phyloP scores from a whole-genome alignment of 2,113 vertebrate species.

The Bothrops jararaca region DNA sequence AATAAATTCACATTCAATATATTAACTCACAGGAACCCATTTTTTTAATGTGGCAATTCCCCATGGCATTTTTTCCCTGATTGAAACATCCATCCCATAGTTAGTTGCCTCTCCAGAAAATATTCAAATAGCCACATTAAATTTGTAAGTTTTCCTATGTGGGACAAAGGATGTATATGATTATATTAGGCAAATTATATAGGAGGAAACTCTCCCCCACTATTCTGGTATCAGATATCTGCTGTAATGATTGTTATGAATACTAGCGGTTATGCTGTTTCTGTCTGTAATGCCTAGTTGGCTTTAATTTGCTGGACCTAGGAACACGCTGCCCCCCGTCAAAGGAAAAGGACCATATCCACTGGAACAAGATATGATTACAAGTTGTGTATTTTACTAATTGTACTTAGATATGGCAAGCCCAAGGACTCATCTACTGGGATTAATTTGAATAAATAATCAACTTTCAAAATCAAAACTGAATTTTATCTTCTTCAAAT shows the following conservation, averaged over 20 bases:
- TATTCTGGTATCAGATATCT: background rate
- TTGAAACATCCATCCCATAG: background rate
- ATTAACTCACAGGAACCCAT: background rate
- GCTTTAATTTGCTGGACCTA: background rate
- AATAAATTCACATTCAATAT: background rate
- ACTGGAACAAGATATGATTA: background rate
- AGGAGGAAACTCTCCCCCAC: background rate
- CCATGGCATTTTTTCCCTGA: background rate
- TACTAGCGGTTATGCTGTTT: background rate
- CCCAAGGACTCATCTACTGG: background rate
- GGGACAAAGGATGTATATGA: background rate
- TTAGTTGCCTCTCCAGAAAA: background rate
- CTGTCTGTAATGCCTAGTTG: background rate
- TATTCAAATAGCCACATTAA: background rate
- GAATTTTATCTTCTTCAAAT: background rate
- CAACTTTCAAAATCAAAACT: background rate
- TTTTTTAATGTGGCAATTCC: background rate
- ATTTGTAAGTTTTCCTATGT: background rate
- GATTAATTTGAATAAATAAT: background rate
- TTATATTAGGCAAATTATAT: background rate
- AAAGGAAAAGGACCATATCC: background rate
- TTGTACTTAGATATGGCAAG: background rate
- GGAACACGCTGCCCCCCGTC: background rate
- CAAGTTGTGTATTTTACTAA: background rate
- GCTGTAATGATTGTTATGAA: background rate